A percentile compares a stretch with the other conserved stretches of the same genome.
Conservation (phyloP, 2,888 invertebrate species). For the Didymodactylos carnosus region DNA sequence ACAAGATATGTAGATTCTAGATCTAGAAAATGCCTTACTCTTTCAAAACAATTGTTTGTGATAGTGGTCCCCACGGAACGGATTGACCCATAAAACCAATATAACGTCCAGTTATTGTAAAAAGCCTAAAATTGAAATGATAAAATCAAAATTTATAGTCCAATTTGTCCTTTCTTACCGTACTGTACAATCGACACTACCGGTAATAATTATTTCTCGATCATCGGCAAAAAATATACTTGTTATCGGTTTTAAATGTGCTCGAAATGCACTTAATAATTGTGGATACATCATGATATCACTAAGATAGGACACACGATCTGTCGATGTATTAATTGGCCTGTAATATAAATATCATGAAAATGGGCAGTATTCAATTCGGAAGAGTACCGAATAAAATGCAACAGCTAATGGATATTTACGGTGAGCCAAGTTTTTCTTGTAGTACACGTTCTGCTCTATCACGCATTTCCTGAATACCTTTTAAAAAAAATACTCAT, state of each 20-base stretch:
- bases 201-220: neutral
- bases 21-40: neutral
- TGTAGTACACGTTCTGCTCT: neutral
- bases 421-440: neutral
- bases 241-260: neutral
- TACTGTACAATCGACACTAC: neutral
- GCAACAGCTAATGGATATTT: too few relatives aligned
- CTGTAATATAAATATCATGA: too few relatives aligned
- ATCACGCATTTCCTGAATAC: neutral
- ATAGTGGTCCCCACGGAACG: constrained; percentile 41
- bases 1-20: too few relatives aligned
- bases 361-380: too few relatives aligned
- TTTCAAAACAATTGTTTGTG: constrained; percentile 28
- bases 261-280: neutral
- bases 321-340: neutral
- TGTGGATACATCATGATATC: neutral
- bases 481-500: neutral
- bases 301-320: neutral
- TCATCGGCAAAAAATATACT: neutral
- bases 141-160: neutral
- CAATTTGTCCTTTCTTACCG: too few relatives aligned
- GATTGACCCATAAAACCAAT: constrained; percentile 56
- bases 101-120: constrained; percentile 28
- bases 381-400: too few relatives aligned
- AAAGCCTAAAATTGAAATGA: too few relatives aligned